Conservation (phyloP, 1,140 invertebrate species). For the Globodera rostochiensis region DNA sequence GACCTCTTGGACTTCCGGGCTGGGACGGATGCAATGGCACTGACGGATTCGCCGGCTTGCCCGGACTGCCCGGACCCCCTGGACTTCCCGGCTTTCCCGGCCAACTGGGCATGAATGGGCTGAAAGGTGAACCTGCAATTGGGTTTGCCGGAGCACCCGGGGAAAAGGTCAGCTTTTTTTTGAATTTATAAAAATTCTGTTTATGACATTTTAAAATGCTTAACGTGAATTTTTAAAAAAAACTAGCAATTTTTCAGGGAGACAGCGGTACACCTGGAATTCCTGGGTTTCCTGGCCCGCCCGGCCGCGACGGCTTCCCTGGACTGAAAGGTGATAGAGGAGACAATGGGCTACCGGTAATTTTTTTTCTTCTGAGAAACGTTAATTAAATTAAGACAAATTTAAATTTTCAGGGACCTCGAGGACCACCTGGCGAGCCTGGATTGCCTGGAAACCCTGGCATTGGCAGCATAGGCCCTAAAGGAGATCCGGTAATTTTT, state of each 20-base stretch:
- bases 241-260: neutral
- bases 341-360: slow-evolving; percentile 67
- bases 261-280: neutral
- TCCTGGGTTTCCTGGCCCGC: slow-evolving; percentile 68
- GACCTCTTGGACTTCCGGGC: slow-evolving; percentile 62
- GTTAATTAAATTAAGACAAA: too few species aligned
- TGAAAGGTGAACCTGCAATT: slow-evolving; percentile 41
- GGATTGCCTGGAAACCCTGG: slow-evolving; percentile 65
- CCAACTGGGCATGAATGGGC: slow-evolving; percentile 57
- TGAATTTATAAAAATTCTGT: neutral
- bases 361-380: slow-evolving; percentile 14
- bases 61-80: slow-evolving; percentile 59
- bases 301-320: slow-evolving; percentile 66
- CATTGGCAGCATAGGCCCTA: slow-evolving; percentile 64
- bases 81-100: slow-evolving; percentile 57
- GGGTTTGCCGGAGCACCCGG: slow-evolving; percentile 58
- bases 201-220: neutral
- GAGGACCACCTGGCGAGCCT: slow-evolving; percentile 62
- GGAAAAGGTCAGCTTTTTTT: slow-evolving; percentile 31
- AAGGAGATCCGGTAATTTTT: slow-evolving; percentile 62
- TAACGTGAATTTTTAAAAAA: too few species aligned
- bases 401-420: slow-evolving; percentile 52
- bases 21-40: slow-evolving; percentile 66
- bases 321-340: slow-evolving; percentile 67
- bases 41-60: slow-evolving; percentile 60